Percentiles rank a stretch among this genome's conserved stretches.
Conservation (phyloP, 2,113 vertebrate genomes). For the Rallus limicola region DNA sequence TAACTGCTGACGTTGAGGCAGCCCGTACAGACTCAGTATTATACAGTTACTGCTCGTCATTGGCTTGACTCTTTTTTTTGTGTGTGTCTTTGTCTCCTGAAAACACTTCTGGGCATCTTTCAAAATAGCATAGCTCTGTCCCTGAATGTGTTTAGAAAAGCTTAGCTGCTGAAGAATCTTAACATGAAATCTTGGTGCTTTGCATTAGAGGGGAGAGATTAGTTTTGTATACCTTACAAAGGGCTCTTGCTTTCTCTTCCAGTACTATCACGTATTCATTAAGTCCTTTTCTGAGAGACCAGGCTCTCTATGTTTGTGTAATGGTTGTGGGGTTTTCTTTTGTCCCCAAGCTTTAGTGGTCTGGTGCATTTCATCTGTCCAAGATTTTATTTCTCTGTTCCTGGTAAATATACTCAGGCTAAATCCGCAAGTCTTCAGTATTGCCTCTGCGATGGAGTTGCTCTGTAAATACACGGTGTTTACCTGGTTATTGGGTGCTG, state of each 20-base stretch:
- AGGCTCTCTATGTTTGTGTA: not conserved
- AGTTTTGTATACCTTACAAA: not conserved
- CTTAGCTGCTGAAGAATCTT: not conserved
- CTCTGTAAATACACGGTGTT: not conserved
- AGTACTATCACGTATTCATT: not conserved
- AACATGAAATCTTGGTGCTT: not conserved
- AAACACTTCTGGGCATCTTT: not conserved
- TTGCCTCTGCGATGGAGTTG: not conserved
- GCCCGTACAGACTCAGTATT: not conserved
- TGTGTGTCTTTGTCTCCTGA: not conserved
- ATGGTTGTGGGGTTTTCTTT: not conserved
- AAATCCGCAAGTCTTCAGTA: not conserved
- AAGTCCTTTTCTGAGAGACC: not conserved
- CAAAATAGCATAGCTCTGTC: not conserved
- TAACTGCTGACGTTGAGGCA: not conserved
- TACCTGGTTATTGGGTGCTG: not conserved
- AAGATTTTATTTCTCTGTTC: not conserved
- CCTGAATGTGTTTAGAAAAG: not conserved
- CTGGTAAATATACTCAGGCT: not conserved
- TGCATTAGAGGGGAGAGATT: not conserved
- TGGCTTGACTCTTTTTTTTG: not conserved
- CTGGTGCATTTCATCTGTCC: not conserved
- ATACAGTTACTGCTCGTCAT: not conserved
- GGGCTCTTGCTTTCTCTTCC: not conserved
- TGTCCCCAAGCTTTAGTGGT: not conserved